Base-by-base conservation (phyloP, 2,888 invertebrate genomes). In the Sphaerophoria taeniata region DNA sequence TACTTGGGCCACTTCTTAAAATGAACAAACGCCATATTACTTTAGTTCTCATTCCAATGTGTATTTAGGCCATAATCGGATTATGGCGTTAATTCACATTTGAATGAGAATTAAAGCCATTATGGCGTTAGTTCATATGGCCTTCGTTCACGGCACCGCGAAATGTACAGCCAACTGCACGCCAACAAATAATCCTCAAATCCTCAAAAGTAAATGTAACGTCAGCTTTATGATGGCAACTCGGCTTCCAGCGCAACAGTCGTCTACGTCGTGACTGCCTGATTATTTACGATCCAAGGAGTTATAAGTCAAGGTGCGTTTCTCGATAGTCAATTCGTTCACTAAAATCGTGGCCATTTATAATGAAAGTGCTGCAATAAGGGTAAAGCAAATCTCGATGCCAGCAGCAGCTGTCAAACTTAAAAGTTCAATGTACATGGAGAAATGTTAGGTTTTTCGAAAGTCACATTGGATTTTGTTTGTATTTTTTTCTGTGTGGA, bases 261-360 rank as follows among this genome's bases (percentile, higher is more conserved):
- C 24, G 24, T 24, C 24, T 24, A 24, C 24, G 24, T 84, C 79
- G 83, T 84, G 83, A 84, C 79, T 79, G 71, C 53, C 60, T 65
- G 79, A 84, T 84, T 84, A 84, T 79, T 79, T 84, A 79, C 79
- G 70, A 79, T 72, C 74, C 34, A 71, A 79, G 65, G 71, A 67
- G 56, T 79, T 71, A 84, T 79, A 79, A 84, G 74, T 79, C 79
- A 79, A 84, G 83, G 83, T 84, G 83, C 83, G 79, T 79, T 79
- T 70, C 24, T 24, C 24, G 39, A 70, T 56, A 63, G 63, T 83
- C 33, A 70, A 81, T 72, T 36, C 49, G 55, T 49, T 78, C 47
- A 56, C 24, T 53, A 33, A 60, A 16, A 53, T 67, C 70, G 65
- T 76, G 81, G 72, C 47, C 45, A 36, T 49, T 67, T 47, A 43